Evolutionary conservation across 2,797 vertebrate species (phyloP).

Genomic region (Pipistrellus nathusii): DNA sequence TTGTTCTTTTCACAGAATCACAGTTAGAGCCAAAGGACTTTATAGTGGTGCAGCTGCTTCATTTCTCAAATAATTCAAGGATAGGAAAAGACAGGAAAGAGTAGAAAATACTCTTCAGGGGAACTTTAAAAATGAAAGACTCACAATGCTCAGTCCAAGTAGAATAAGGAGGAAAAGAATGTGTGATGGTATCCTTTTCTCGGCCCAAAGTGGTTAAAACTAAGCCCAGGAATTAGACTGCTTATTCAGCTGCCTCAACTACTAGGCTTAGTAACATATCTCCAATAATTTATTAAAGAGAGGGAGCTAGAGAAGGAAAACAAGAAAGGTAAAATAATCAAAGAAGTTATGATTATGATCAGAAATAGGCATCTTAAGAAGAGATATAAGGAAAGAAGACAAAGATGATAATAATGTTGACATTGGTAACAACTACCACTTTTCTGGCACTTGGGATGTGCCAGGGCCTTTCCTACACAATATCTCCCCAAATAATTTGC

Average conservation of each 20-base stretch:
- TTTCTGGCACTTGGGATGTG: not conserved
- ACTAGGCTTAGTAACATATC: not conserved
- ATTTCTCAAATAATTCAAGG: slow-evolving; percentile 26
- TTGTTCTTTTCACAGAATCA: slow-evolving; percentile 39
- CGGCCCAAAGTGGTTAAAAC: not conserved
- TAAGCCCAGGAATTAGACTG: not conserved
- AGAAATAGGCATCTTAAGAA: slow-evolving; percentile 40
- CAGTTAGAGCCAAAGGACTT: slow-evolving; percentile 34
- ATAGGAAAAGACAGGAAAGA: slow-evolving; percentile 35
- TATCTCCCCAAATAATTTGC: not conserved
- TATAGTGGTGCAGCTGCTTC: not conserved
- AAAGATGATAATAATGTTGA: not conserved
- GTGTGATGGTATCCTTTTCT: not conserved
- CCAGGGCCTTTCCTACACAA: not conserved
- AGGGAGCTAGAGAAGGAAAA: not conserved
- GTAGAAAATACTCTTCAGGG: not conserved
- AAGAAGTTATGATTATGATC: not conserved
- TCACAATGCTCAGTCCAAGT: slow-evolving; percentile 9
- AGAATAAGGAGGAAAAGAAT: not conserved
- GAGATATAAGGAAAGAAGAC: slow-evolving; percentile 7
- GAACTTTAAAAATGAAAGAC: slow-evolving; percentile 42
- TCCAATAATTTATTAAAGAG: not conserved
- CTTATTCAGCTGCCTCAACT: not conserved
- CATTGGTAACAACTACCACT: not conserved
- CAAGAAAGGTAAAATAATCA: slow-evolving; percentile 7